phyloP scores from a whole-genome alignment of 2,113 vertebrate species.

The Thymallus thymallus region DNA sequence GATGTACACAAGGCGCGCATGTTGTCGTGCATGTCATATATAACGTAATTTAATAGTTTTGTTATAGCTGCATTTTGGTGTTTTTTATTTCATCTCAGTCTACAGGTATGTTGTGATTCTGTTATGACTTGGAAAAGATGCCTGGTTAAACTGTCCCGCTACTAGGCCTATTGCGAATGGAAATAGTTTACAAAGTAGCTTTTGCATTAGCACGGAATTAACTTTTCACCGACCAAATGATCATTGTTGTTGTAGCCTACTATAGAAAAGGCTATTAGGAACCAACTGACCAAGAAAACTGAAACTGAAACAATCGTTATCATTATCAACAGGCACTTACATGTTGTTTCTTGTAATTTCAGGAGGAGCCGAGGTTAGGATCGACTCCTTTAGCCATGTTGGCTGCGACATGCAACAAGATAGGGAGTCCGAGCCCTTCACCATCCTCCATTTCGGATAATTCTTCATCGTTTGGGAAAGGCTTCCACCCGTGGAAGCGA shows the following conservation, averaged over 20 bases:
- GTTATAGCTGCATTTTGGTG: slow-evolving; percentile 47
- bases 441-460: slow-evolving; percentile 90
- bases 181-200: background rate
- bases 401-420: slow-evolving; percentile 97
- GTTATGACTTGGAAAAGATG: background rate
- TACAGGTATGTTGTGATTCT: slow-evolving; percentile 66
- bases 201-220: background rate
- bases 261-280: no score
- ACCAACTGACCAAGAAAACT: no score
- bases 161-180: background rate
- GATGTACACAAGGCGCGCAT: slow-evolving; percentile 70
- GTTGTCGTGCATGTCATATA: slow-evolving; percentile 65
- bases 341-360: slow-evolving; percentile 52
- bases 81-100: slow-evolving; percentile 45
- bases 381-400: slow-evolving; percentile 99
- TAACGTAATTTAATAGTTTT: slow-evolving; percentile 62
- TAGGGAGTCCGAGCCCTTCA: slow-evolving; percentile 94
- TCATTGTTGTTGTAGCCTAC: background rate
- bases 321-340: slow-evolving; percentile 29
- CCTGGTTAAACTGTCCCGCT: background rate
- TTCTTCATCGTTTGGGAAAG: slow-evolving; percentile 89
- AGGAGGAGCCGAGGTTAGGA: slow-evolving; percentile 98
- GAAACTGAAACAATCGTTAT: background rate
- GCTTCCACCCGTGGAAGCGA: slow-evolving; percentile 97
- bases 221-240: background rate